Evolutionary conservation across 2,888 invertebrate species (phyloP).

Genomic region (Amiota minor): DNA sequence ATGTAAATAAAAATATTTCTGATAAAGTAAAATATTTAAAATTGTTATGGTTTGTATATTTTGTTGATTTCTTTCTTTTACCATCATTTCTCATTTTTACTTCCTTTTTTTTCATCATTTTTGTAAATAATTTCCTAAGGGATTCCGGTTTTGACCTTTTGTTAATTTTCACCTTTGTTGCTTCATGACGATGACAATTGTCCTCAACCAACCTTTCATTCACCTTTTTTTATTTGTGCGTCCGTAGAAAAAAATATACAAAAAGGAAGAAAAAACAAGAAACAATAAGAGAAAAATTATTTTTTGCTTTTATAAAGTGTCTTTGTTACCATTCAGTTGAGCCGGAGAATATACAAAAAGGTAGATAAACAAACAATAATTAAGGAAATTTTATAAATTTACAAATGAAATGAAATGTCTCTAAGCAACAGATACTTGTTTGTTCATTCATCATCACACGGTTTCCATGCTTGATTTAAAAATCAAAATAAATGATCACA

Average conservation of each 20-base stretch:
- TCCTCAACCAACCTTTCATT: constrained; percentile 35
- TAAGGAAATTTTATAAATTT: constrained; percentile 22
- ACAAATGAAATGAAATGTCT: background rate
- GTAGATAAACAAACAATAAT: constrained; percentile 18
- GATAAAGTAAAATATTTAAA: background rate
- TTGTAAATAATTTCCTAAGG: constrained; percentile 61
- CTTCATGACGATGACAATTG: too few relatives aligned
- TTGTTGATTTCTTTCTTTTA: background rate
- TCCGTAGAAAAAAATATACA: constrained; percentile 51
- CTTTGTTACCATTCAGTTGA: constrained; percentile 24
- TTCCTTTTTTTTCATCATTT: background rate
- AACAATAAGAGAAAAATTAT: too few relatives aligned
- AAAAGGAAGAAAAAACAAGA: constrained; percentile 24
- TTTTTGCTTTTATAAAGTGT: too few relatives aligned
- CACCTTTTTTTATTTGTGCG: background rate
- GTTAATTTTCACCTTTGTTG: constrained; percentile 16
- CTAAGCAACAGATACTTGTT: too few relatives aligned
- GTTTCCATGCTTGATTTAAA: too few relatives aligned
- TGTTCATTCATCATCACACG: too few relatives aligned
- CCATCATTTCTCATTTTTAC: background rate
- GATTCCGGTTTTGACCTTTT: constrained; percentile 51
- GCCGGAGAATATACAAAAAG: constrained; percentile 56
- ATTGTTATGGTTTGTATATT: background rate
- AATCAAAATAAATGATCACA: too few relatives aligned
- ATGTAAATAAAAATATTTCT: background rate